Evolutionary conservation across 2,888 invertebrate genomes (phyloP), one percentile per base, ranked within the genome.

Genomic region (Drosophila planitibia): DNA sequence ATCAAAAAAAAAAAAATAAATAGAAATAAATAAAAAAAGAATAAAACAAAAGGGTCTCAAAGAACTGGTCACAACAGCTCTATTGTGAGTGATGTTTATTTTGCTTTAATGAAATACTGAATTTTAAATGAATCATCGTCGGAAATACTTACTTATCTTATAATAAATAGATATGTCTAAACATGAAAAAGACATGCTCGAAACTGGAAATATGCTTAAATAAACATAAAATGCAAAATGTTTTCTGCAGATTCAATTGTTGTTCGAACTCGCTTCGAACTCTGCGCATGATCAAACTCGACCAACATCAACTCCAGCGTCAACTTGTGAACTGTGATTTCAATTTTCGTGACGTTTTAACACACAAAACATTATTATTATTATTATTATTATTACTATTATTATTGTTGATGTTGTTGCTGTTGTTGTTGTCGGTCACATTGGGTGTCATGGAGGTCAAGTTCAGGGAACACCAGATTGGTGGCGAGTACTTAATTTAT

Each of bases 381-480:
- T 19, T 39, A 19, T 39, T 37, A 19, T 37, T 19, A 39, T 6
- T 44, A 44, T 44, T 44, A 14, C 3, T 44, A 4, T 47, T 47
- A 22, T 47, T 61, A 28, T 33, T 54, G 35, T 51, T 61, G 32
- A 28, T 52, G 22, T 39, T 61, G 49, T 32, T 57, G 59, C 65
- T 53, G 33, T 58, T 51, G 44, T n/a, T 35, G 57, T 47, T 57
- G 59, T 69, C 32, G 53, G 49, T 74, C 59, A 30, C 47, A 53
- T 58, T 76, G 60, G 63, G 64, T 72, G 68, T 54, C 76, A 55
- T 74, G 75, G 71, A 84, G 90, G 90, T 89, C 90, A 89, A 89
- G 88, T 89, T 89, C 88, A 89, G 88, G 88, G 81, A 85, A 84
- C 71, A 83, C 82, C 78, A 49, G 44, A 33, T 66, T 62, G 59